A percentile compares a stretch with the other conserved stretches of the same genome.
These are phyloP conservation scores for Cotesia vestalis DNA, from an alignment of 1,140 invertebrate species.

Conservation along the genomic window DNA sequence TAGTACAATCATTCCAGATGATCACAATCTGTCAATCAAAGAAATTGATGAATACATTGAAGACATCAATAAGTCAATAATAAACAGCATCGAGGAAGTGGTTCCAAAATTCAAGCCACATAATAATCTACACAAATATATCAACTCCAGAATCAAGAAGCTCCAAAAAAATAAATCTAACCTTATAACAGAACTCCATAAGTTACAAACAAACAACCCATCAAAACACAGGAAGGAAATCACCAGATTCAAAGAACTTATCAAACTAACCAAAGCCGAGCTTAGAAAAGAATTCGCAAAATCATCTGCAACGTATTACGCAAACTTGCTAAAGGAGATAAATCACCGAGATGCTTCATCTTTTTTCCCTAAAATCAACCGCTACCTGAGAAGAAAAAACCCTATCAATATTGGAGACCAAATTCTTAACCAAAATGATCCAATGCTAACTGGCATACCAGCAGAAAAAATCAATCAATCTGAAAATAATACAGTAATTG, in stretches of 20 bases:
- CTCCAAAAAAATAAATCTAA: background rate
- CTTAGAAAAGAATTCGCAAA: conserved; percentile 22
- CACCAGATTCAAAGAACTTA: background rate
- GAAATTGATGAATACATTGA: conserved; percentile 22
- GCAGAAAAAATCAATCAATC: background rate
- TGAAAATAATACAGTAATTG: no score
- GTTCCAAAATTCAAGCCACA: background rate
- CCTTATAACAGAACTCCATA: background rate
- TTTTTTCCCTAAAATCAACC: conserved; percentile 28
- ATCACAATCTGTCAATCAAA: conserved; percentile 23
- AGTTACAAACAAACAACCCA: background rate
- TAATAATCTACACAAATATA: background rate
- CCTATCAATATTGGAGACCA: background rate
- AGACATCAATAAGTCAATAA: background rate
- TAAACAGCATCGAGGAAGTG: background rate
- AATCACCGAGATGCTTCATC: conserved; percentile 5
- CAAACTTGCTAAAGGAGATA: conserved; percentile 1
- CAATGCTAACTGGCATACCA: background rate
- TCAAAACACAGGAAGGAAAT: no score
- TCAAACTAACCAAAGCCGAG: background rate
- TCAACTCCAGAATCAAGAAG: conserved; percentile 13
- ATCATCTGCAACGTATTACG: conserved; percentile 7
- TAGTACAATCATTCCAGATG: no score
- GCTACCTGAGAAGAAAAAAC: conserved; percentile 7
- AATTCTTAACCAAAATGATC: background rate